Conservation (phyloP, 2,888 invertebrate genomes). For the Harmothoe impar region DNA sequence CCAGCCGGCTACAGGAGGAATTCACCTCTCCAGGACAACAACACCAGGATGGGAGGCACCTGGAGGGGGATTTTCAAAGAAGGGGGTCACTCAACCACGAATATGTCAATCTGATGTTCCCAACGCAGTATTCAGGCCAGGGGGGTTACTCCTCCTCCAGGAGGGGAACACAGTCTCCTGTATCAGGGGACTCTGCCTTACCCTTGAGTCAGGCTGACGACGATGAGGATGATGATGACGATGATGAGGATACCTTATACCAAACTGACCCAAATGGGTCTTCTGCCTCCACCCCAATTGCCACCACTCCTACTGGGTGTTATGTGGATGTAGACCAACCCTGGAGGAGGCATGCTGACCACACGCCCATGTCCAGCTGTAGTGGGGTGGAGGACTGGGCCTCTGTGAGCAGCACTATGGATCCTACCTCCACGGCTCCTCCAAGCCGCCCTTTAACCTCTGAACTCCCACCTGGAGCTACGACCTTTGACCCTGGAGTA, state of each 20-base stretch:
- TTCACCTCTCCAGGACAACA: not conserved
- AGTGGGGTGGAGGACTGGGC: not conserved
- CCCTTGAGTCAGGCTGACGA: not conserved
- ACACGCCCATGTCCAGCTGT: not conserved
- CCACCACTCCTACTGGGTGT: not conserved
- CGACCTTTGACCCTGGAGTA: slow-evolving; percentile 48
- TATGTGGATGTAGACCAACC: not conserved
- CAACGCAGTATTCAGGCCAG: not conserved
- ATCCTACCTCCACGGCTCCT: not conserved
- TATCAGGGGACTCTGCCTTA: too few species aligned
- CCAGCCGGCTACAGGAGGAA: not conserved
- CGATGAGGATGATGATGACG: not conserved
- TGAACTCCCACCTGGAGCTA: not conserved
- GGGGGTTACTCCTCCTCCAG: not conserved
- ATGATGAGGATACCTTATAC: not conserved
- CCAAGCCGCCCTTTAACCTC: not conserved
- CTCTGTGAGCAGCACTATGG: not conserved
- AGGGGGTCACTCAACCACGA: not conserved
- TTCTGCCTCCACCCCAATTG: not conserved
- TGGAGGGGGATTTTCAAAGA: not conserved
- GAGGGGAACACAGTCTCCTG: not conserved
- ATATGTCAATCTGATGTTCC: slow-evolving; percentile 29
- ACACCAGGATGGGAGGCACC: not conserved
- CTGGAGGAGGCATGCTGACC: slow-evolving; percentile 1
- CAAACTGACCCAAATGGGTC: not conserved